Evolutionary conservation across 1,140 invertebrate genomes (phyloP).

Genomic region (Drosophila parabipectinata): DNA sequence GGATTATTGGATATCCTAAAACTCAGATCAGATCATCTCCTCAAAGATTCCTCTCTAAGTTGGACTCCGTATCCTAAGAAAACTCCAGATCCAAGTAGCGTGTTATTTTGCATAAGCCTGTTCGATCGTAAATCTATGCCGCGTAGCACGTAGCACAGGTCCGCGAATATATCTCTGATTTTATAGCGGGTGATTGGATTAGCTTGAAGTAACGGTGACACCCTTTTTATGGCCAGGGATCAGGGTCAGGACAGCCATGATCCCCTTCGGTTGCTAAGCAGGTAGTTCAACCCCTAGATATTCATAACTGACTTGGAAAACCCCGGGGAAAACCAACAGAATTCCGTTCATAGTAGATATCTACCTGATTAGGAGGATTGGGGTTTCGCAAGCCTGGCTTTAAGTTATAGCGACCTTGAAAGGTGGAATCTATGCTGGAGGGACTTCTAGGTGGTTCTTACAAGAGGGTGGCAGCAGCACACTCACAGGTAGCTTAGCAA

Average conservation of each 20-base stretch:
- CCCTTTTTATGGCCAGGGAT: conserved; percentile 43
- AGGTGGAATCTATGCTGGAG: background rate
- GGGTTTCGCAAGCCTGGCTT: conserved; percentile 1
- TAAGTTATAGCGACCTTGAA: background rate
- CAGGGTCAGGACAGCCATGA: conserved; percentile 11
- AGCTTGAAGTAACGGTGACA: conserved; percentile 29
- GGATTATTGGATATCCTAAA: background rate
- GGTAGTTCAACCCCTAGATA: conserved; percentile 51
- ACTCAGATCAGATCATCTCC: conserved; percentile 3
- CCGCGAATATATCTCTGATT: conserved; percentile 12
- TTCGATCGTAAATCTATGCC: conserved; percentile 19
- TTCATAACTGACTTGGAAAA: conserved; percentile 72
- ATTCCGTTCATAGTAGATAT: conserved; percentile 57
- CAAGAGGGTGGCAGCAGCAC: too few species aligned
- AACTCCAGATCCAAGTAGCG: conserved; percentile 8
- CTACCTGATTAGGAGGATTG: conserved; percentile 48
- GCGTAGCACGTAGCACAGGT: conserved; percentile 15
- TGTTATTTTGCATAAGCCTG: conserved; percentile 50
- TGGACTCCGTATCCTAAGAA: background rate
- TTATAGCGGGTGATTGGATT: conserved; percentile 66
- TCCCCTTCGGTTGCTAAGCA: conserved; percentile 10
- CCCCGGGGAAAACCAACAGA: conserved; percentile 68
- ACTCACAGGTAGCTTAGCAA: background rate
- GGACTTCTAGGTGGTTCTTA: background rate
- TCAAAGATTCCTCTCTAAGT: background rate